Conservation (phyloP, 2,113 vertebrate genomes). For the Sterrhoptilus dennistouni region DNA sequence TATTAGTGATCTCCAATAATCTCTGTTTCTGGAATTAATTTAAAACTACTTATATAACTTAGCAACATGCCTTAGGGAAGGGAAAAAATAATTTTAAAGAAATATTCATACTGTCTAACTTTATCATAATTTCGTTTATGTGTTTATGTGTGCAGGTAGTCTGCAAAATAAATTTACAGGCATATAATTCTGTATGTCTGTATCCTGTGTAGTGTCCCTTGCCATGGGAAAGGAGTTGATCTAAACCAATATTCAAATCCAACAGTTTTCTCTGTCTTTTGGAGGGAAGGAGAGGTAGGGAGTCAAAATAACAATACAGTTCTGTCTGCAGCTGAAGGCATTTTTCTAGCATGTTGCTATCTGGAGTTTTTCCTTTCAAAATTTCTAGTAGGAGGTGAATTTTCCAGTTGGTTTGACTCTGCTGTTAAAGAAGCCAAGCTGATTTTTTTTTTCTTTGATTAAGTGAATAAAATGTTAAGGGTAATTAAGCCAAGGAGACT, state of each 20-base stretch:
- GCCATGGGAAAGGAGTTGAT: neutral
- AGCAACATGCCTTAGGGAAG: neutral
- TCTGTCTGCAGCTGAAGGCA: conserved; percentile 35
- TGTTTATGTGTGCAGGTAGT: neutral
- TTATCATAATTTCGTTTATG: neutral
- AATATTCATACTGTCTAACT: neutral
- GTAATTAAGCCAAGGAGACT: conserved; percentile 46
- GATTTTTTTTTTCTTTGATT: conserved; percentile 43
- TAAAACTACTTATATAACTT: neutral
- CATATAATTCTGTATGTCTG: neutral
- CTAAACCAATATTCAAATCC: neutral
- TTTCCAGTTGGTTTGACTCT: conserved; percentile 70
- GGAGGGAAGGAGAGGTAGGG: neutral
- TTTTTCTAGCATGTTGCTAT: conserved; percentile 17
- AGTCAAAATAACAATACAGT: neutral
- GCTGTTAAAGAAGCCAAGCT: conserved; percentile 65
- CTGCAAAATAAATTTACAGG: neutral
- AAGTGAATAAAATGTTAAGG: conserved; percentile 60
- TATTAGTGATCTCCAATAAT: neutral
- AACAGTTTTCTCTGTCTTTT: neutral
- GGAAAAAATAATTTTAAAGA: neutral
- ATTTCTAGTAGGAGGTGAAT: conserved; percentile 66
- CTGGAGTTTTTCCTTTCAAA: conserved; percentile 2
- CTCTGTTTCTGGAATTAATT: neutral
- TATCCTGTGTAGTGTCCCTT: neutral